Evolutionary conservation across 2,113 vertebrate species (phyloP), one percentile per base, ranked within the genome.

Genomic region (Lamprologus lemairii): DNA sequence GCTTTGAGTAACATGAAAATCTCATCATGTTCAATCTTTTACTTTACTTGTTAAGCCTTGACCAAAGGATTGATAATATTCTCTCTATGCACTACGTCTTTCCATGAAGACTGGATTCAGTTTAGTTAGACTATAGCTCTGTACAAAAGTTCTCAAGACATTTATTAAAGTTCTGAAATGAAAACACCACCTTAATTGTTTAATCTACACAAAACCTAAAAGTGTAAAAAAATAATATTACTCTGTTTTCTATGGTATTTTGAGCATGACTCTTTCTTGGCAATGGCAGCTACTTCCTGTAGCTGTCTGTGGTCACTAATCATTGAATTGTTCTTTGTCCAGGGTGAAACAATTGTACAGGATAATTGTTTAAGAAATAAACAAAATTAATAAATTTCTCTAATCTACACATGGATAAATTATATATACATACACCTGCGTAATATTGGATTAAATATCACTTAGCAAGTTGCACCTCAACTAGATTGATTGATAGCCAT

Each of bases 391-490:
- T 33, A 33, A 0, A 60, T 63, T 40, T 68, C 63, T 68, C 35
- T 9, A 40, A 37, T 68, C 60, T 37, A 68, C 63, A 37, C 63
- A 68, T n/a, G 33, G 63, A 21, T 37, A 68, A 68, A 40, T 37
- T 68, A 21, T 68, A 40, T 21, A 40, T 68, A 40, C 63, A 68
- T 21, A 40, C 35, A 14, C 19, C 33, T 21, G 19, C 2, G 12
- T 42, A 23, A 42, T 42, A 71, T 68, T 68, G 19, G 63, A 40
- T 23, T 71, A 71, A 71, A 71, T 42, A 40, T 71, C 35, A 13
- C n/a, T 14, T 71, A 71, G 63, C 12, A 14, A 71, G 5, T 40
- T 40, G 12, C 63, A 68, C 35, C 35, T 40, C 35, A 21, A 68
- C 35, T 21, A 68, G n/a, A 65, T 65, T 65, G 10, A n/a, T 37